These are phyloP conservation scores for Altica lythri DNA, from an alignment of 2,888 invertebrate genomes.

Conservation along the genomic window DNA sequence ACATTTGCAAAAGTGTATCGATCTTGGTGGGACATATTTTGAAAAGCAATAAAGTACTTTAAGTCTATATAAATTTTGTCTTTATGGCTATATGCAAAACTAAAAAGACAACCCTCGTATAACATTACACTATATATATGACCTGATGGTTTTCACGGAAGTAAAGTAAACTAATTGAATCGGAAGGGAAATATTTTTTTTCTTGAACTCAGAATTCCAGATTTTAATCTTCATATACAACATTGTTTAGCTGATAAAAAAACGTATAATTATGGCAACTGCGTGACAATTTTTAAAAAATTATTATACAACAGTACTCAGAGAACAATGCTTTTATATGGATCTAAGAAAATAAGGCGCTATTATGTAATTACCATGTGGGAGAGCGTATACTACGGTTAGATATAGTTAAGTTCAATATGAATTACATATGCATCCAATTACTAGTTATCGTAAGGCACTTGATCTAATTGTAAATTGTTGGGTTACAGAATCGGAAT, in stretches of 20 bases:
- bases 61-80: too few relatives aligned
- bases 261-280: background rate
- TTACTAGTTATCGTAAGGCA: background rate
- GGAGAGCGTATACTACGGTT: slow-evolving; percentile 1
- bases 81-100: too few relatives aligned
- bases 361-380: slow-evolving; percentile 4
- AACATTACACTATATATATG: too few relatives aligned
- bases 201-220: background rate
- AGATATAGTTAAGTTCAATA: slow-evolving; percentile 10
- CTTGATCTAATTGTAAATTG: background rate
- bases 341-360: slow-evolving; percentile 1
- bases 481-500: too few relatives aligned
- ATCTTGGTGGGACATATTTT: too few relatives aligned
- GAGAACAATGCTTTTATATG: slow-evolving; percentile 10
- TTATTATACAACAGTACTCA: too few relatives aligned
- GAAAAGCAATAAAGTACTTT: too few relatives aligned
- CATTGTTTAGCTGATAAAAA: background rate
- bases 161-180: slow-evolving; percentile 1
- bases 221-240: background rate
- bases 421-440: background rate
- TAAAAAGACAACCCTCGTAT: too few relatives aligned
- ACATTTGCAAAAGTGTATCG: too few relatives aligned
- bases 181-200: background rate
- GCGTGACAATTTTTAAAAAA: slow-evolving; percentile 4
- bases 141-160: slow-evolving; percentile 8